These are phyloP conservation scores for Ptyas mucosa DNA, from an alignment of 2,113 vertebrate genomes.

Conservation along the genomic window DNA sequence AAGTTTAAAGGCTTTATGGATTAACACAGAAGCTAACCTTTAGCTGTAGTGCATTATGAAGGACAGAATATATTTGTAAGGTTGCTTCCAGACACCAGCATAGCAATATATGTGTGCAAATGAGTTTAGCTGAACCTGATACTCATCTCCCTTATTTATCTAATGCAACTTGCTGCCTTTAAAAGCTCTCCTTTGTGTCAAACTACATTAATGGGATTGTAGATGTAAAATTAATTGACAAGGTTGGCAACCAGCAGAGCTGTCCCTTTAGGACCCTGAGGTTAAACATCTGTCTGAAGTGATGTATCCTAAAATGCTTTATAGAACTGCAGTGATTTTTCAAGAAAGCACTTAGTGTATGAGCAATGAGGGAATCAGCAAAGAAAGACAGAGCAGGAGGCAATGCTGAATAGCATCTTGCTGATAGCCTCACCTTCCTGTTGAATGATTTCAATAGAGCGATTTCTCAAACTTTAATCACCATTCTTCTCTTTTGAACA, in stretches of 20 bases:
- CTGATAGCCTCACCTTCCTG: conserved; percentile 22
- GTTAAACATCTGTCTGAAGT: conserved; percentile 66
- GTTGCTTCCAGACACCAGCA: background rate
- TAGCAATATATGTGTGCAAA: background rate
- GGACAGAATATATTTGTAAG: background rate
- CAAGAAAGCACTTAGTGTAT: conserved; percentile 43
- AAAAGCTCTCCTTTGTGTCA: conserved; percentile 53
- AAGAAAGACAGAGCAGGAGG: conserved; percentile 20
- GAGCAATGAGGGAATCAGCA: conserved; percentile 19
- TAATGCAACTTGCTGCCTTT: conserved; percentile 33
- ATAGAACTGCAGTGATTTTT: conserved; percentile 47
- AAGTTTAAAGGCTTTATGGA: background rate
- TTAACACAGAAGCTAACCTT: conserved; percentile 10
- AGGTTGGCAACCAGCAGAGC: conserved; percentile 40
- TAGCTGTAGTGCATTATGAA: background rate
- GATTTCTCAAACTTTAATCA: conserved; percentile 39
- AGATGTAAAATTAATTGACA: conserved; percentile 69
- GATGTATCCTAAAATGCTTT: conserved; percentile 67
- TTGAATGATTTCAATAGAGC: conserved; percentile 30
- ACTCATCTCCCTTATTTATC: conserved; percentile 51
- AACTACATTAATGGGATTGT: conserved; percentile 52
- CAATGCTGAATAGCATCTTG: conserved; percentile 16
- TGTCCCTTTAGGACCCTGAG: conserved; percentile 51
- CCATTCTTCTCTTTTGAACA: background rate
- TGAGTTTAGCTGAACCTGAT: conserved; percentile 18